Percentiles rank a stretch among this genome's conserved stretches.
Evolutionary conservation across 2,888 invertebrate genomes (phyloP).

Genomic region (Pocota personata): DNA sequence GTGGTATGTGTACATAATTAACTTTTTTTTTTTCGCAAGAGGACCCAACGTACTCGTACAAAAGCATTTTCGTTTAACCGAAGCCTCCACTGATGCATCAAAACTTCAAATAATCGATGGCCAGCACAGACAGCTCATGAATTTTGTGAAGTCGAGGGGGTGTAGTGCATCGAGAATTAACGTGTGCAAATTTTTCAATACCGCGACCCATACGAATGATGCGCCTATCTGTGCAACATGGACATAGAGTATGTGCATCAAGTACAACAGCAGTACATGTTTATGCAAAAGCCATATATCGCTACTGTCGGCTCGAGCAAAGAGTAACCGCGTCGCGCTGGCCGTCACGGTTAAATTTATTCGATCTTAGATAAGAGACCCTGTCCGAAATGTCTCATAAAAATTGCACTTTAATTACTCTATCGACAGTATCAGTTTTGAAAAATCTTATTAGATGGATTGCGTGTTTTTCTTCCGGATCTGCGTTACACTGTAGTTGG

Average conservation of each 20-base stretch:
- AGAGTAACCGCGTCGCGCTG: constrained; percentile 6
- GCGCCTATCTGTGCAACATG: constrained; percentile 14
- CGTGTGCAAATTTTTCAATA: constrained; percentile 33
- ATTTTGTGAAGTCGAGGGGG: constrained; percentile 6
- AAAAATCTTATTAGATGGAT: constrained; percentile 82
- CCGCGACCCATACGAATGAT: constrained; percentile 8
- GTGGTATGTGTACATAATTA: constrained; percentile 49
- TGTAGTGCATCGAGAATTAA: constrained; percentile 43
- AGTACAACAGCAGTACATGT: background rate
- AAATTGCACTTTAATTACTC: constrained; percentile 83
- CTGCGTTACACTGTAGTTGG: background rate
- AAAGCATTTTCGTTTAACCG: constrained; percentile 1
- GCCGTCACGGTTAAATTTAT: constrained; percentile 80
- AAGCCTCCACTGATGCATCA: constrained; percentile 55
- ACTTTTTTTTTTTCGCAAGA: constrained; percentile 16
- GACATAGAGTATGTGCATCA: background rate
- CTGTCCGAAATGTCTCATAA: constrained; percentile 82
- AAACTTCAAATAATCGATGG: constrained; percentile 73
- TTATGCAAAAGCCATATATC: constrained; percentile 15
- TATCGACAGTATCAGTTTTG: constrained; percentile 82
- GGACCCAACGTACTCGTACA: background rate
- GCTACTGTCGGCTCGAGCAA: constrained; percentile 18
- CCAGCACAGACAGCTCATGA: constrained; percentile 31
- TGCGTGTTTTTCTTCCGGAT: constrained; percentile 70
- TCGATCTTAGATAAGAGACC: constrained; percentile 81